Evolutionary conservation across 1,140 invertebrate species (phyloP).

Genomic region (Drosophila takahashii): DNA sequence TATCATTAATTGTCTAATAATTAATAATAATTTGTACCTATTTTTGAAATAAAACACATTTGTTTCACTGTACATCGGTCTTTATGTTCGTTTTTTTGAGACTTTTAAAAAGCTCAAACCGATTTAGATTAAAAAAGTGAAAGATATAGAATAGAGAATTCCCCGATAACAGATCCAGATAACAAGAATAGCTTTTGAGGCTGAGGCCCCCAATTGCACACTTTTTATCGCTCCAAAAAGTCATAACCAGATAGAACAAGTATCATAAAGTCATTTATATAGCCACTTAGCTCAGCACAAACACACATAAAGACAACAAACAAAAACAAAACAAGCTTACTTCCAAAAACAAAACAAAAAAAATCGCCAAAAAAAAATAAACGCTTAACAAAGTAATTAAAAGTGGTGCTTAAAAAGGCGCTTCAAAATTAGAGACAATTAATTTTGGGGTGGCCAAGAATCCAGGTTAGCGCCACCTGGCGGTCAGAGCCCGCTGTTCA

Average conservation of each 20-base stretch:
- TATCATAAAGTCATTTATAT: constrained; percentile 24
- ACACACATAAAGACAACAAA: constrained; percentile 4
- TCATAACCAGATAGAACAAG: constrained; percentile 20
- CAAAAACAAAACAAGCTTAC: constrained; percentile 15
- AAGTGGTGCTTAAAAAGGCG: constrained; percentile 3
- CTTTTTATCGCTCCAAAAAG: constrained; percentile 1
- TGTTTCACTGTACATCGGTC: background rate
- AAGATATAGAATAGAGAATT: background rate
- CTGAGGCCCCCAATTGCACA: background rate
- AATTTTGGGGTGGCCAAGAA: background rate
- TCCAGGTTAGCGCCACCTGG: constrained; percentile 26
- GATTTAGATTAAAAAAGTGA: background rate
- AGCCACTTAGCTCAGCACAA: constrained; percentile 3
- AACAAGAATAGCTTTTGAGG: constrained; percentile 7
- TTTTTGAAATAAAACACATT: background rate
- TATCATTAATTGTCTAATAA: background rate
- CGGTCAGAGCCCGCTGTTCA: constrained; percentile 72
- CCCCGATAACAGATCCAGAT: constrained; percentile 22
- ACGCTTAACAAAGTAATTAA: constrained; percentile 18
- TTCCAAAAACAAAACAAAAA: background rate
- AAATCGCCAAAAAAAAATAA: background rate
- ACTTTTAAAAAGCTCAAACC: background rate
- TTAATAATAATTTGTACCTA: no score
- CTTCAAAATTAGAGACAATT: constrained; percentile 19
- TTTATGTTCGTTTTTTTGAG: background rate